These are phyloP conservation scores for Drosophila rubida DNA, from an alignment of 2,888 invertebrate species.

Conservation along the genomic window DNA sequence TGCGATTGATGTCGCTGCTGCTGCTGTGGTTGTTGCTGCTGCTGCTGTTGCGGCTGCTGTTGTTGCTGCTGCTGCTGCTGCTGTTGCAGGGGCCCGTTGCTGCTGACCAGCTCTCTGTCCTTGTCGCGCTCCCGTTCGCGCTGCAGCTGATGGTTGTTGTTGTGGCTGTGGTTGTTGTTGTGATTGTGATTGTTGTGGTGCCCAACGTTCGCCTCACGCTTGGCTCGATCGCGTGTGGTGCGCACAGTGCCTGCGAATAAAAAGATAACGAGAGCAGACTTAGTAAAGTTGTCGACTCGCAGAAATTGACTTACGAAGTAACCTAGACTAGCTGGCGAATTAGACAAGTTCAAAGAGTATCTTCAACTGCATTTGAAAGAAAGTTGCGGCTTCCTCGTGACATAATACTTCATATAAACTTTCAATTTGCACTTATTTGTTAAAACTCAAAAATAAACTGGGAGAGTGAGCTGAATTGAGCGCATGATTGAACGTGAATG, in stretches of 20 bases:
- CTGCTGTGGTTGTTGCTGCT: constrained; percentile 29
- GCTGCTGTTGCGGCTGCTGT: constrained; percentile 54
- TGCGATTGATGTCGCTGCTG: constrained; percentile 65
- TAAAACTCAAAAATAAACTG: no score
- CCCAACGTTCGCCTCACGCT: constrained; percentile 83
- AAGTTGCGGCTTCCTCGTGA: no score
- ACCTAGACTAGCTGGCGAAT: no score
- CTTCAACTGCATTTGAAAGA: no score
- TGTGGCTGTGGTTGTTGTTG: constrained; percentile 48
- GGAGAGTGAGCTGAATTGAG: no score
- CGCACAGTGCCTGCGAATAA: constrained; percentile 81
- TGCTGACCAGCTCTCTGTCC: constrained; percentile 25
- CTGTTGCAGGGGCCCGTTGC: constrained; percentile 44
- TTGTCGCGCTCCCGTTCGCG: constrained; percentile 32
- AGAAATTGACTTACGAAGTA: not conserved
- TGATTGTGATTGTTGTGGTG: constrained; percentile 71
- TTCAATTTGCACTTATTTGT: no score
- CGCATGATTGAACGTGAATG: constrained; percentile 15
- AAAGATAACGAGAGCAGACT: not conserved
- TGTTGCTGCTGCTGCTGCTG: constrained; percentile 48
- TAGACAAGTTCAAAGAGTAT: no score
- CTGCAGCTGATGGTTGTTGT: constrained; percentile 43
- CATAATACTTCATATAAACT: no score
- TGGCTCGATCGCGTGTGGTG: constrained; percentile 84
- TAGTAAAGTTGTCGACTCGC: not conserved